Evolutionary conservation across 1,140 invertebrate species (phyloP), one percentile per base, ranked within the genome.

Genomic region (Penaeus chinensis): DNA sequence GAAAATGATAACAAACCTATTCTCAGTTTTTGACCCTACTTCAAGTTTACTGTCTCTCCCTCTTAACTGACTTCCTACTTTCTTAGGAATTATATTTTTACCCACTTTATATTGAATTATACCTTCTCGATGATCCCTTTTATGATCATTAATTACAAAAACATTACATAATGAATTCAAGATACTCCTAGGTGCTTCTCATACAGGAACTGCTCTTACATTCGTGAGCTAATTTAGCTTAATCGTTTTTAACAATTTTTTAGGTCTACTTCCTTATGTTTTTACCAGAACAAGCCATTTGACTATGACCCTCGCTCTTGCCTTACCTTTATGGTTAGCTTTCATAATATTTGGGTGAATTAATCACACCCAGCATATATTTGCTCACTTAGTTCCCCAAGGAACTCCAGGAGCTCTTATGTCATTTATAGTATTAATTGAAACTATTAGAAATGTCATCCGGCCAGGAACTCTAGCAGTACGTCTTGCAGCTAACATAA

Each of bases 401-500:
- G 65, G 42, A 0, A 37, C 19, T 13, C 54, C 78, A 0, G 27
- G 19, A 24, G 66, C 32, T n/a, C 27, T 83, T 2, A 83, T 95
- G 90, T 92, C 93, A 7, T 92, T 93, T 89, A 92, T 93, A 88
- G 92, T 92, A 47, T 60, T 92, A 62, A 92, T 93, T 91, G 92
- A 93, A 91, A 82, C 61, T 91, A 91, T 92, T 66, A 93, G 92
- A 84, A 91, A 92, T 88, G 69, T 91, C 69, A 95, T 95, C 93
- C 94, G 94, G 13, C 94, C 94, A 16, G 91, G 92, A 91, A 95
- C 94, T 3, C 92, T 95, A 92, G 93, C 93, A 60, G 92, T 95
- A 80, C 95, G 94, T 87, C 91, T 95, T 92, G 93, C 93, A 19
- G 94, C 95, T 65, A 95, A 95, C 93, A 95, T 95, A 94, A 95